phyloP scores from a whole-genome alignment of 2,113 vertebrate species.

The Lepisosteus osseus region DNA sequence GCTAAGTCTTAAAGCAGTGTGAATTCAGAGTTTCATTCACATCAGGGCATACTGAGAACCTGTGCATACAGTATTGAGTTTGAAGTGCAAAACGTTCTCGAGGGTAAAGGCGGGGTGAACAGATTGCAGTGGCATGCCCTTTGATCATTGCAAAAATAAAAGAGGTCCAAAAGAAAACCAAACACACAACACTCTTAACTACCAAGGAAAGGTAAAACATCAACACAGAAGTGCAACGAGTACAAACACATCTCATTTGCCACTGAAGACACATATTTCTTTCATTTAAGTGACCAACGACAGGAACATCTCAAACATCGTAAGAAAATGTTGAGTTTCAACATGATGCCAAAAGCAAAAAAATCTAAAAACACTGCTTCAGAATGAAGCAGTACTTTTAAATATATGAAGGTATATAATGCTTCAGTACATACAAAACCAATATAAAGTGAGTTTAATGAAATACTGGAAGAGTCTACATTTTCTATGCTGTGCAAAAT shows the following conservation, averaged over 20 bases:
- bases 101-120: background rate
- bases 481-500: no score
- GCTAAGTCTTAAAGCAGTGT: background rate
- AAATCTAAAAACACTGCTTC: no score
- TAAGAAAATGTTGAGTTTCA: no score
- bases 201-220: conserved; percentile 37
- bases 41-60: background rate
- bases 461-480: no score
- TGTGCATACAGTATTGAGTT: background rate
- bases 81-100: background rate
- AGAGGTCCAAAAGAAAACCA: background rate
- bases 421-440: no score
- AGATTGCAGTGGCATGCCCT: background rate
- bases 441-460: no score
- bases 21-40: background rate
- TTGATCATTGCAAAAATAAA: conserved; percentile 2
- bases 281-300: background rate
- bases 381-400: no score
- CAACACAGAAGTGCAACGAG: background rate
- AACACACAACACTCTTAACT: conserved; percentile 26
- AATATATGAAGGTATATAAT: no score
- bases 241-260: background rate
- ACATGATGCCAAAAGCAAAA: no score
- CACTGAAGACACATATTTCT: background rate
- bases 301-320: no score